Evolutionary conservation across 2,797 vertebrate genomes (phyloP).

Genomic region (Echiichthys vipera): DNA sequence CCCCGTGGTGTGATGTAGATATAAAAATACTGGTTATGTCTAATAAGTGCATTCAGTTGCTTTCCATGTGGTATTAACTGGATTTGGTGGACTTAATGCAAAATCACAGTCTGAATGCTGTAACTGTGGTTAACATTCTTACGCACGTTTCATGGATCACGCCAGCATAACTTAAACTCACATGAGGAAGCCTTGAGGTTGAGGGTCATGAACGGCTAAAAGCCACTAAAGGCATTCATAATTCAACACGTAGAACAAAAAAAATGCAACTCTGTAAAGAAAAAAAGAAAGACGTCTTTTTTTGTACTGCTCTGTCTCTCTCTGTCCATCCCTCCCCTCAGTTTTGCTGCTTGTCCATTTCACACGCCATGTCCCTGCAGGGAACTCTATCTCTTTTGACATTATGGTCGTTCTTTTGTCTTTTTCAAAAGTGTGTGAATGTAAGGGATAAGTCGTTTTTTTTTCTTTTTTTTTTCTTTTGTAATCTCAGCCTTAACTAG

Average conservation of each 20-base stretch:
- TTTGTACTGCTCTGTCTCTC: constrained; percentile 3
- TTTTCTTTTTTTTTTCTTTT: background rate
- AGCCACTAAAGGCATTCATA: constrained; percentile 47
- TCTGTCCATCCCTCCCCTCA: constrained; percentile 4
- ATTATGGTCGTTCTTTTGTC: constrained; percentile 44
- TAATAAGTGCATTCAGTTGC: background rate
- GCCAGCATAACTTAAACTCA: constrained; percentile 17
- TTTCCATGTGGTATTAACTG: background rate
- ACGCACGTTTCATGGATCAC: constrained; percentile 12
- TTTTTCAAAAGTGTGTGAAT: constrained; percentile 28
- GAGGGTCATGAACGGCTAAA: constrained; percentile 53
- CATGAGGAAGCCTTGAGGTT: constrained; percentile 15
- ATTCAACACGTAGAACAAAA: constrained; percentile 30
- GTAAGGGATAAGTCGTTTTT: constrained; percentile 7
- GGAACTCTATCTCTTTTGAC: constrained; percentile 29
- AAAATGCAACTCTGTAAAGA: constrained; percentile 23
- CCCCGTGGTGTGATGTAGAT: too few relatives aligned
- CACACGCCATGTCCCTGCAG: constrained; percentile 38
- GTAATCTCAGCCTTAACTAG: constrained; percentile 15
- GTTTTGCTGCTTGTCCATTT: constrained; percentile 46
- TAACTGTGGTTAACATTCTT: constrained; percentile 8
- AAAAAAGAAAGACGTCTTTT: constrained; percentile 22
- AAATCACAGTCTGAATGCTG: background rate
- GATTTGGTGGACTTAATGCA: background rate
- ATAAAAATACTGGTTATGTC: too few relatives aligned